Conservation (phyloP, 2,797 vertebrate species). For the Parambassis ranga region DNA sequence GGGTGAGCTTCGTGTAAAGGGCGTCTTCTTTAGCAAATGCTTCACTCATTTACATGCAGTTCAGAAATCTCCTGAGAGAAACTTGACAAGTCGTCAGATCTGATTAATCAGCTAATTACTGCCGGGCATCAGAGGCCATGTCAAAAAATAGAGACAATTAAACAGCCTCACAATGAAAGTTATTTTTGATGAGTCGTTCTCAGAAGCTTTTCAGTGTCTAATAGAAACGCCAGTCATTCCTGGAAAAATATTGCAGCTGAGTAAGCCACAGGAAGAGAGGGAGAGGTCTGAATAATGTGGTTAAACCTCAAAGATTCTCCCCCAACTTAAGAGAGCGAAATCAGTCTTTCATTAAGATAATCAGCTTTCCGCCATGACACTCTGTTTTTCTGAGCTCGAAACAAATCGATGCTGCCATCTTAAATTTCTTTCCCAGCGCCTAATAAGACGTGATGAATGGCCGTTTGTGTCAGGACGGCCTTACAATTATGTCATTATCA, state of each 20-base stretch:
- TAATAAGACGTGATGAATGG: conserved; percentile 62
- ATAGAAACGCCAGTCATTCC: conserved; percentile 21
- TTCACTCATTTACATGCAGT: conserved; percentile 57
- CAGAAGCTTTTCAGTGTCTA: conserved; percentile 32
- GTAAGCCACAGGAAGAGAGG: conserved; percentile 47
- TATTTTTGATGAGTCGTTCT: conserved; percentile 39
- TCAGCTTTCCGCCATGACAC: conserved; percentile 56
- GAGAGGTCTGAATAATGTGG: conserved; percentile 53
- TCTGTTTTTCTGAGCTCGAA: conserved; percentile 56
- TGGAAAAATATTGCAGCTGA: conserved; percentile 19
- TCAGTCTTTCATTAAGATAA: conserved; percentile 71
- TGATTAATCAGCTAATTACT: conserved; percentile 71
- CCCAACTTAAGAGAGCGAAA: conserved; percentile 49
- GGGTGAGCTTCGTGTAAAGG: conserved; percentile 28
- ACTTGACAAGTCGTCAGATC: conserved; percentile 66
- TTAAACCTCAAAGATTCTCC: conserved; percentile 55
- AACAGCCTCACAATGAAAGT: conserved; percentile 36
- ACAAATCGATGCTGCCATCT: conserved; percentile 54
- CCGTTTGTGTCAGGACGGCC: conserved; percentile 59
- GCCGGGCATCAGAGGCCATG: conserved; percentile 37
- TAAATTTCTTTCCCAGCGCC: conserved; percentile 51
- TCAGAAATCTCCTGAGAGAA: conserved; percentile 60
- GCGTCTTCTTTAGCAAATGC: conserved; percentile 28
- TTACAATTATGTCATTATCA: conserved; percentile 75
- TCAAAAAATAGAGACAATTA: conserved; percentile 56